Base-by-base conservation (phyloP, 2,113 vertebrate species). In the Brienomyrus longianalis region DNA sequence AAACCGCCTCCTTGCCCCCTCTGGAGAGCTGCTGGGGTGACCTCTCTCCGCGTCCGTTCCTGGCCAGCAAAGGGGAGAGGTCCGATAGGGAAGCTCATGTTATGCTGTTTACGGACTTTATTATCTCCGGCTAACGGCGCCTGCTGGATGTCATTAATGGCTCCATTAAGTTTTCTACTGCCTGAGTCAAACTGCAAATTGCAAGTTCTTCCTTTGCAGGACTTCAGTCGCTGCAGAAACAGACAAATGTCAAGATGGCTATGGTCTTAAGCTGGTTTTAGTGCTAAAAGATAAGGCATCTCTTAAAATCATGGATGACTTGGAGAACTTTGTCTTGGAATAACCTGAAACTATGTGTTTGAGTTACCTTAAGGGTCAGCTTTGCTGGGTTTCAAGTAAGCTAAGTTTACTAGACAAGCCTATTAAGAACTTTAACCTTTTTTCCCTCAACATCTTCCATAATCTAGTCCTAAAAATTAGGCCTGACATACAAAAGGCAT, bases 161-260 rank as follows among this genome's bases (percentile, higher is more conserved):
- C 89, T 86, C 62, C 84, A 87, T 90, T 90, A 86, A 59, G 45
- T 74, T 90, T 87, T 86, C 31, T 43, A 48, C 31, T 80, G 85
- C 59, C 84, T 52, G 62, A 87, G 62, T 90, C 89, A 87, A 87
- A 87, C 89, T 80, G 48, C 84, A 90, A 87, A 90, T 90, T 90
- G 31, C 59, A 87, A 35, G 48, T 59, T n/a, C 56, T 83, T 66
- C 80, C 43, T 39, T 74, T 62, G 66, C 51, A 35, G 56, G 83
- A 86, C 23, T 70, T 86, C 39, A n/a, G 66, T 17, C 50, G 52
- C 19, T 10, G 15, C 4, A 84, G 51, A 83, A 56, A 43, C 31
- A 35, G 35, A 17, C 13, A 35, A 43, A 43, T 80, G 35, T 80
- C 35, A 80, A 2, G 74, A 80, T 80, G 62, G 11, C 62, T 70